Base-by-base conservation (phyloP, 2,113 vertebrate genomes). In the Colistium nudipinnis region DNA sequence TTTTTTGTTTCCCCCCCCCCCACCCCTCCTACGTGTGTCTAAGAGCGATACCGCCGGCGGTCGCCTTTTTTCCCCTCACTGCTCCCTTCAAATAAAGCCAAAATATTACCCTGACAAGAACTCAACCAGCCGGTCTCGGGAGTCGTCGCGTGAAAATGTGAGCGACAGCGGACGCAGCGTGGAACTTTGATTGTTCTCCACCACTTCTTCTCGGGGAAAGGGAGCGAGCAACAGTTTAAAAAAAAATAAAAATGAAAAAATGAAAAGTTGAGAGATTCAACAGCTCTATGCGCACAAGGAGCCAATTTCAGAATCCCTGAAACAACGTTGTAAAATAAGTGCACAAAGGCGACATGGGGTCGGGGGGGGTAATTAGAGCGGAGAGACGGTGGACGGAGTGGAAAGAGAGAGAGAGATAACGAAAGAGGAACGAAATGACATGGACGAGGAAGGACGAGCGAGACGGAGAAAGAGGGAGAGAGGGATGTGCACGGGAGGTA, bases 201-300 rank as follows among this genome's bases (percentile, higher is more conserved):
- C 44, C 17, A n/a, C 53, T 70, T 75, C 38, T 59, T 57, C 64
- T 64, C 10, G 48, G 62, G 54, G 75, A 27, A 0, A 0, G 35
- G 73, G 28, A 24, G n/a, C 45, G 70, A 84, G 72, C 22, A 71
- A 47, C 60, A 53, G 43, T 71, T 82, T 62, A 74, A 61, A 76
- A 80, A 33, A 57, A 5, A 24, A 76, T 87, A 79, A 38, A 63
- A 74, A 56, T 66, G 54, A n/a, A n/a, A n/a, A n/a, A n/a, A n/a
- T n/a, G n/a, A n/a, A n/a, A n/a, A n/a, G n/a, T n/a, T n/a, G n/a
- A n/a, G 17, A 44, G 53, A 68, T 76, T 76, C 62, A 47, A 78
- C 71, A 76, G 43, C 60, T 63, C 53, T 57, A 56, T 59, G 20
- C 36, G 56, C 69, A 75, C 71, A 33, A 57, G 61, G 78, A 16